phyloP scores from a whole-genome alignment of 2,113 vertebrate genomes.

The Sigmodon hispidus region DNA sequence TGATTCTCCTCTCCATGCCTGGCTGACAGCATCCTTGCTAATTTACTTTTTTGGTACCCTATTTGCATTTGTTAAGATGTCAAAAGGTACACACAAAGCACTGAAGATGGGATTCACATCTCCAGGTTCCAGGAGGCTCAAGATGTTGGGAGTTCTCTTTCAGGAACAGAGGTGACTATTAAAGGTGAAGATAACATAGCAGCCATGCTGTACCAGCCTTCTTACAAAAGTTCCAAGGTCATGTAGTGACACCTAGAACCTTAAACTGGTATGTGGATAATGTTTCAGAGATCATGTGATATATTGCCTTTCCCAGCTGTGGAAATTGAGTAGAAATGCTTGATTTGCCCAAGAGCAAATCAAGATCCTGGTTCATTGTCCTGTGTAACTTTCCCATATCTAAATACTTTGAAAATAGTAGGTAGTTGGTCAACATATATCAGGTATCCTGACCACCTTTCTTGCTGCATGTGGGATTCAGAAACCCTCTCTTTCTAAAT shows the following conservation, averaged over 20 bases:
- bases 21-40: constrained; percentile 58
- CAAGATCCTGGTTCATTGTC: neutral
- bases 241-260: neutral
- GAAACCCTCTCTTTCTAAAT: neutral
- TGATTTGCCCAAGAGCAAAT: neutral
- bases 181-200: neutral
- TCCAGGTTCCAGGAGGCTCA: neutral
- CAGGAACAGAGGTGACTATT: neutral
- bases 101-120: constrained; percentile 30
- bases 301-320: neutral
- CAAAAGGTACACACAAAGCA: constrained; percentile 38
- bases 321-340: neutral
- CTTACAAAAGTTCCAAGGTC: neutral
- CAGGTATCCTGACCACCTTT: neutral
- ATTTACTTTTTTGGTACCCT: constrained; percentile 71
- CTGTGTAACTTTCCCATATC: neutral
- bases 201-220: neutral
- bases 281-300: neutral
- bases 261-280: neutral
- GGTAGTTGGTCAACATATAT: neutral
- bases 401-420: neutral
- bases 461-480: neutral
- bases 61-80: constrained; percentile 72
- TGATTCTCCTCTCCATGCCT: constrained; percentile 57
- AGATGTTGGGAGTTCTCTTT: neutral